Evolutionary conservation across 2,113 vertebrate species (phyloP).

Genomic region (Megaceryle maxima): DNA sequence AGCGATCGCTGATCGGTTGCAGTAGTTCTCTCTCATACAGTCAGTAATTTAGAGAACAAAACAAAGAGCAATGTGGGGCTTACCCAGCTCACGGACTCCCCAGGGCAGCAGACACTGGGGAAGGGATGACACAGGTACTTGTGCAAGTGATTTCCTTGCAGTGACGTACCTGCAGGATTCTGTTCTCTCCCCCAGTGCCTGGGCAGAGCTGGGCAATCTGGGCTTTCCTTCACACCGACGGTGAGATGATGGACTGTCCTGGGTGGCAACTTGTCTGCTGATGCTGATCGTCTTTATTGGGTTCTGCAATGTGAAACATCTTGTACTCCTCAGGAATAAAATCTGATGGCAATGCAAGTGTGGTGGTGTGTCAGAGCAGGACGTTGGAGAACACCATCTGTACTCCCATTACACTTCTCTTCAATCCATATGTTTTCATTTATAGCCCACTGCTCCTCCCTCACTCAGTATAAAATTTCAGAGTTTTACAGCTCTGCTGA

Average conservation of each 20-base stretch:
- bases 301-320: background rate
- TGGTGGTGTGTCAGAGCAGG: background rate
- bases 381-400: background rate
- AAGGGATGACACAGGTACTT: background rate
- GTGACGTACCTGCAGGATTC: background rate
- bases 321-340: background rate
- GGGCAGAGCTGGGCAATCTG: background rate
- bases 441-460: background rate
- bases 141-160: background rate
- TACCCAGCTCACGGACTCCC: background rate
- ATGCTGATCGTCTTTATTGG: background rate
- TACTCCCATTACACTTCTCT: background rate
- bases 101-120: background rate
- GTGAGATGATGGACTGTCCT: background rate
- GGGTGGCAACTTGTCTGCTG: background rate
- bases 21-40: background rate
- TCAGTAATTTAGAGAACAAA: background rate
- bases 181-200: background rate
- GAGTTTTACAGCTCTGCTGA: background rate
- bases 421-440: background rate
- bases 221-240: background rate
- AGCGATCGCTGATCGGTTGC: background rate
- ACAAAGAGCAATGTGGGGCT: background rate
- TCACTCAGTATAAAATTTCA: background rate
- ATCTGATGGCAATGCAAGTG: background rate